Evolutionary conservation across 2,113 vertebrate genomes (phyloP).

Genomic region (Caranx melampygus): DNA sequence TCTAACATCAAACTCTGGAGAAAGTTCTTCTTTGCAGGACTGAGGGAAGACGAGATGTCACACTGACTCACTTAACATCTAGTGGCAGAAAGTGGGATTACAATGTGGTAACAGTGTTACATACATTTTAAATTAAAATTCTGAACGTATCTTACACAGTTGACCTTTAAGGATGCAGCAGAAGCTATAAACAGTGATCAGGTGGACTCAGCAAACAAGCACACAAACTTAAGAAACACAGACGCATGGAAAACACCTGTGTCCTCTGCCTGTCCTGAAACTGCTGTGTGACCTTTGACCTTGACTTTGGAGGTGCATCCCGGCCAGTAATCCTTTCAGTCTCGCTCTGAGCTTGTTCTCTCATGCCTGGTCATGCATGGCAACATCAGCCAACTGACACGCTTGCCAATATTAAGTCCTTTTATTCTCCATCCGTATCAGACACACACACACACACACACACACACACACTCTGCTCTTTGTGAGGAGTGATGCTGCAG

Average conservation of each 20-base stretch:
- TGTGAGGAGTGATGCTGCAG: background rate
- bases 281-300: slow-evolving; percentile 62
- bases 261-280: slow-evolving; percentile 56
- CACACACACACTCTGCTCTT: background rate
- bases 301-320: slow-evolving; percentile 43
- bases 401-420: slow-evolving; percentile 45
- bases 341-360: slow-evolving; percentile 61
- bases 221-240: background rate
- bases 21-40: no score
- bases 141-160: no score
- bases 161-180: no score
- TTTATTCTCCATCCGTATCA: slow-evolving; percentile 10
- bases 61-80: no score
- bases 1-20: no score
- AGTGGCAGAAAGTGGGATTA: no score
- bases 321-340: slow-evolving; percentile 72
- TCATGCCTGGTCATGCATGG: slow-evolving; percentile 78
- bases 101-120: no score
- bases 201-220: no score
- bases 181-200: no score
- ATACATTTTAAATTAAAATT: no score
- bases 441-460: background rate
- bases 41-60: no score
- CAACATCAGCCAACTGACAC: slow-evolving; percentile 52
- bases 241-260: background rate